Percentiles rank a stretch among this genome's conserved stretches.
Evolutionary conservation across 2,113 vertebrate genomes (phyloP).

Genomic region (Peromyscus maniculatus): DNA sequence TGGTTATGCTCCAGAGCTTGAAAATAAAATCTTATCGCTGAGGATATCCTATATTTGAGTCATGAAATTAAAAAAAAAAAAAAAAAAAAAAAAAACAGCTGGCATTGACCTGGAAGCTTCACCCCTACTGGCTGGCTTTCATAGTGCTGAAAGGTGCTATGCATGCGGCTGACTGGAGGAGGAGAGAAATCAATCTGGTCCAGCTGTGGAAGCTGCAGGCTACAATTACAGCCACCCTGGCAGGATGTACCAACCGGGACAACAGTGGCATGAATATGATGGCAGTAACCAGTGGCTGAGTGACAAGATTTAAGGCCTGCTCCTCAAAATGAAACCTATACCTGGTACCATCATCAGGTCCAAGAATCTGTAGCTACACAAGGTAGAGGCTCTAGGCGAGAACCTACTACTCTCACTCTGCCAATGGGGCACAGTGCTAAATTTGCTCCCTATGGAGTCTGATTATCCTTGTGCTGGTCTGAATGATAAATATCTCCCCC

Average conservation of each 20-base stretch:
- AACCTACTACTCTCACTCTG: neutral
- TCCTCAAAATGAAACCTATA: neutral
- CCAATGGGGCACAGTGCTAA: neutral
- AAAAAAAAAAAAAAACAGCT: neutral
- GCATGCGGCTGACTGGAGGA: too few species aligned
- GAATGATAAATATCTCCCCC: neutral
- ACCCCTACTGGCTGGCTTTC: neutral
- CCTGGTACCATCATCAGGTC: neutral
- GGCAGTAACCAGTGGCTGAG: neutral
- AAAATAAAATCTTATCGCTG: neutral
- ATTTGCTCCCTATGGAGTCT: neutral
- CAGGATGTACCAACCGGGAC: neutral
- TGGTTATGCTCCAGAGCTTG: neutral
- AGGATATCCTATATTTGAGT: neutral
- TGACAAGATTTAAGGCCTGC: neutral
- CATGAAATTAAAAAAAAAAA: neutral
- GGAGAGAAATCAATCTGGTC: neutral
- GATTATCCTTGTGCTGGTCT: too few species aligned
- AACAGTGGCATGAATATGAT: too few species aligned
- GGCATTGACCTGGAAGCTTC: neutral
- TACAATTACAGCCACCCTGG: neutral
- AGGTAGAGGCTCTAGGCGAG: neutral
- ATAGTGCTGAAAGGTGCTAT: neutral
- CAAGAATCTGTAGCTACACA: neutral
- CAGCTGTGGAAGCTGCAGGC: neutral